Base-by-base conservation (phyloP, 2,888 invertebrate genomes). In the Julus scanicus region DNA sequence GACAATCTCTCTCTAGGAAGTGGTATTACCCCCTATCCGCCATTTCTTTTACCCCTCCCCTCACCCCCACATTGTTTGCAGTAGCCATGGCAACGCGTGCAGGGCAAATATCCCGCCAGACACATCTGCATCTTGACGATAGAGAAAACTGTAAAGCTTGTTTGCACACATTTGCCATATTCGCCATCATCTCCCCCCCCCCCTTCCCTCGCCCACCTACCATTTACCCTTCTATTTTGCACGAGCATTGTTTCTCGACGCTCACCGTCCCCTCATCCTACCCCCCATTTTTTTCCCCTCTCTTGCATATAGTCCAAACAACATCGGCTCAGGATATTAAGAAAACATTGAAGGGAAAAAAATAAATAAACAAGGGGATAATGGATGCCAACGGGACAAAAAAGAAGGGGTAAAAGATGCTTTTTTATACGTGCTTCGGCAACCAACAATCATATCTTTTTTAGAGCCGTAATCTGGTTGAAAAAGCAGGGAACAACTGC, bases 61-160 rank as follows among this genome's bases (percentile, higher is more conserved):
- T n/a, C 29, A 71, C 71, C 71, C 71, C 71, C 71, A 71, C 71
- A 71, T 71, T 71, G 71, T 71, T 71, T 71, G 71, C 71, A 29
- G 71, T 71, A n/a, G 71, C 29, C 29, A 71, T 71, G 71, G 71
- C 71, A 71, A 71, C 71, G 71, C 29, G 71, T 29, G 71, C 71
- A 29, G 71, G 71, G 71, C 29, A 71, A 71, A 71, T 71, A 71
- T 71, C 71, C 71, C 71, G 71, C 71, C 71, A 71, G 71, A 71
- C 71, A 71, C 71, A 71, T 71, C 71, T 71, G 71, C 71, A 71
- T 71, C 71, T 71, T 71, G 71, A 71, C 71, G 71, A 71, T 71
- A 71, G 71, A 71, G 71, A 71, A 71, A 71, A 71, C 71, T 71
- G 71, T 71, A 71, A 71, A 71, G 71, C 71, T 71, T 71, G 71